phyloP scores from a whole-genome alignment of 2,797 vertebrate species.

The Nasua narica region DNA sequence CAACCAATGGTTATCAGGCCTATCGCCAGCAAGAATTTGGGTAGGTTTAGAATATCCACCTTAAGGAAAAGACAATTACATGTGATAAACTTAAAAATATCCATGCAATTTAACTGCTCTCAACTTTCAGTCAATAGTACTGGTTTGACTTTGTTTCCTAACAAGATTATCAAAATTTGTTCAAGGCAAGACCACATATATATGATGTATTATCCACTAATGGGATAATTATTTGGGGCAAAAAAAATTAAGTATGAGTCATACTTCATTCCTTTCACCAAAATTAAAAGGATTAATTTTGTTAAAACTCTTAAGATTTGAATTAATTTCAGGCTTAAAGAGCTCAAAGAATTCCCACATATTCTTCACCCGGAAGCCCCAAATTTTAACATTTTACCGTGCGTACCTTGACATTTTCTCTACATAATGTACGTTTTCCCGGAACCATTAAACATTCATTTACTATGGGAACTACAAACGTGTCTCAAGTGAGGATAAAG shows the following conservation, averaged over 20 bases:
- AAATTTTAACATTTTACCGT: background rate
- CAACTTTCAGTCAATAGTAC: background rate
- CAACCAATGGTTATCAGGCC: conserved; percentile 95
- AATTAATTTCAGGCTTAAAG: background rate
- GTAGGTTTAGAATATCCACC: conserved; percentile 84
- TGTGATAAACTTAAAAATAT: background rate
- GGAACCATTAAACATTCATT: background rate
- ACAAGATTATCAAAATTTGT: background rate
- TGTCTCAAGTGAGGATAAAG: background rate
- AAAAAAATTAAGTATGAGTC: background rate
- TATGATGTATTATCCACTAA: background rate
- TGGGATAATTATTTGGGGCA: background rate
- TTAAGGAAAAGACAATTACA: conserved; percentile 72
- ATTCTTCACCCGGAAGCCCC: background rate
- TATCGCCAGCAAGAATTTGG: conserved; percentile 89
- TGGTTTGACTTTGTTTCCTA: background rate
- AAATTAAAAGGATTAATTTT: conserved; percentile 17
- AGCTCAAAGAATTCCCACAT: background rate
- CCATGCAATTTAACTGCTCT: background rate
- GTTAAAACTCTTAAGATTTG: background rate
- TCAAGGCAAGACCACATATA: background rate
- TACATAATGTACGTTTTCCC: background rate
- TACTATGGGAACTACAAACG: background rate
- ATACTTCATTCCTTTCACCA: background rate
- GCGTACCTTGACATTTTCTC: background rate